A percentile compares a stretch with the other conserved stretches of the same genome.
Evolutionary conservation across 1,140 invertebrate species (phyloP).

Genomic region (Pararge aegeria): DNA sequence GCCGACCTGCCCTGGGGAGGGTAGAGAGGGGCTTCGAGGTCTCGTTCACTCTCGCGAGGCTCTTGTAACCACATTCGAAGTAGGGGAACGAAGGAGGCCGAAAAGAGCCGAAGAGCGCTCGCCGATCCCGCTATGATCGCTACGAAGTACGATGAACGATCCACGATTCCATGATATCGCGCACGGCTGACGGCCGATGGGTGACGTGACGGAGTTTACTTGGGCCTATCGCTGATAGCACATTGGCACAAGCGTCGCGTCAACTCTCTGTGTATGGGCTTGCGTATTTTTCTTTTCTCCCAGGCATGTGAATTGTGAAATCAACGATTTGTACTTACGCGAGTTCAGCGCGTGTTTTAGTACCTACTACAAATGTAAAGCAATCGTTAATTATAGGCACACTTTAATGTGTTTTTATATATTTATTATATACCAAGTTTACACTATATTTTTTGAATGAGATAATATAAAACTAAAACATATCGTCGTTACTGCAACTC

Average conservation of each 20-base stretch:
- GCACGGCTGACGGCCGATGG: neutral
- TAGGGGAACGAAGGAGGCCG: conserved; percentile 47
- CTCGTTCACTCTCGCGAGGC: conserved; percentile 54
- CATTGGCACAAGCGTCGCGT: neutral
- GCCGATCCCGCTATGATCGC: conserved; percentile 60
- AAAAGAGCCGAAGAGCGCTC: conserved; percentile 41
- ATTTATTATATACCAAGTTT: too few species aligned
- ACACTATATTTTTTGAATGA: too few species aligned
- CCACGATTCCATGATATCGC: neutral
- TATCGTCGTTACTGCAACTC: too few species aligned
- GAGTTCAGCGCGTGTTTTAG: too few species aligned
- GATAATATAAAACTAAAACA: too few species aligned
- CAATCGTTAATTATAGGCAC: too few species aligned
- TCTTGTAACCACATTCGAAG: conserved; percentile 52
- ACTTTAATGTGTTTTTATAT: too few species aligned
- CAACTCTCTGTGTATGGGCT: too few species aligned
- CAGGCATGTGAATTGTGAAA: too few species aligned
- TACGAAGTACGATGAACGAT: conserved; percentile 6
- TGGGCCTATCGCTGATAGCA: neutral
- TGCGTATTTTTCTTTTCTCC: too few species aligned
- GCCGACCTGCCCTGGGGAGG: conserved; percentile 47
- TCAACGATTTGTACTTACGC: too few species aligned
- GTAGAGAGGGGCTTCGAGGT: conserved; percentile 43
- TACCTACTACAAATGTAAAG: too few species aligned
- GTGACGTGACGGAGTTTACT: neutral